These are phyloP conservation scores for Sebastes flavidus DNA, from an alignment of 2,797 vertebrate genomes.

Conservation along the genomic window DNA sequence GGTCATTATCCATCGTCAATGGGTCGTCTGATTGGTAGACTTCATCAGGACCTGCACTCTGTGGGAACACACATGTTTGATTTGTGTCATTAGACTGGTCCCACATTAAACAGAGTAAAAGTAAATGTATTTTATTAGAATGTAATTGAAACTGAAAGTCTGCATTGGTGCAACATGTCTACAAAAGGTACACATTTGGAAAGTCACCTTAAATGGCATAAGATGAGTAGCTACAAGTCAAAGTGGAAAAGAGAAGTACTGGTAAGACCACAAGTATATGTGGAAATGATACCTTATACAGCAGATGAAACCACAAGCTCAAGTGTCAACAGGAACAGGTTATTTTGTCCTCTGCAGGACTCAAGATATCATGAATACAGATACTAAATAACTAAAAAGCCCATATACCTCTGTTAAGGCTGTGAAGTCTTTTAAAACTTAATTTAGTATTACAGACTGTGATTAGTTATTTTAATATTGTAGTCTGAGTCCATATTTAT, in stretches of 20 bases:
- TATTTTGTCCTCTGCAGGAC: not conserved
- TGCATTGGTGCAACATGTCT: no score
- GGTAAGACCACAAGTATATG: not conserved
- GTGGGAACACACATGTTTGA: not conserved
- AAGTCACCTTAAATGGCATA: not conserved
- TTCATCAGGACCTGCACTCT: not conserved
- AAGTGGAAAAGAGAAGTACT: not conserved
- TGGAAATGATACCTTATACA: not conserved
- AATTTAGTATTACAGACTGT: not conserved
- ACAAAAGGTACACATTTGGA: not conserved
- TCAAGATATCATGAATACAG: not conserved
- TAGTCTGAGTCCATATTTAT: not conserved
- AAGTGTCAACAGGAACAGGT: not conserved
- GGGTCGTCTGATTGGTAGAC: not conserved
- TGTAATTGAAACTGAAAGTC: not conserved
- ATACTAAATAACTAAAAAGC: not conserved
- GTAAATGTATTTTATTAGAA: not conserved
- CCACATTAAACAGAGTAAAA: not conserved
- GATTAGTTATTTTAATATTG: rapidly evolving
- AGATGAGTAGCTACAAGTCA: no score
- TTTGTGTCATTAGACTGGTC: rapidly evolving
- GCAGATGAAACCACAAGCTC: not conserved
- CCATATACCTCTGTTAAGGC: no score
- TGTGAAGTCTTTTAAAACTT: no score
- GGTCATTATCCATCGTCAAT: not conserved